These are phyloP conservation scores for Syngnathus acus DNA, from an alignment of 2,797 vertebrate genomes.

Conservation along the genomic window DNA sequence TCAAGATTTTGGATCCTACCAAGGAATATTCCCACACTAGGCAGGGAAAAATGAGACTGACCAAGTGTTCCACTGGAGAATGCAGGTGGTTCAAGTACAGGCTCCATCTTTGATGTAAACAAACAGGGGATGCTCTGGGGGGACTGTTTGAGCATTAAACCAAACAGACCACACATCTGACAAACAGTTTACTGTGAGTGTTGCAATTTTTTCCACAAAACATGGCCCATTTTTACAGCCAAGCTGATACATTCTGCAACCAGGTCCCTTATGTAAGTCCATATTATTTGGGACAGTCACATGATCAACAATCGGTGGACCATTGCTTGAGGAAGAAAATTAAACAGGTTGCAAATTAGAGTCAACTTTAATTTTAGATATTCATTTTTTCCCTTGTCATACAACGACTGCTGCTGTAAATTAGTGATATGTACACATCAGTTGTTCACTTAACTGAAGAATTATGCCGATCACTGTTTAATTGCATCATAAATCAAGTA, in stretches of 20 bases:
- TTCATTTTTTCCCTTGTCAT: too few species aligned
- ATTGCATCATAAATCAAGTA: not conserved
- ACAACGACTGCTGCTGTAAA: too few species aligned
- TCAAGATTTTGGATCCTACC: not conserved
- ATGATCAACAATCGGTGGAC: not conserved
- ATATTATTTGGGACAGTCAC: slow-evolving; percentile 19
- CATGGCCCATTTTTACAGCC: slow-evolving; percentile 41
- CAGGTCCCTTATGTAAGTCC: slow-evolving; percentile 29
- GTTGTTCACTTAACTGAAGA: not conserved
- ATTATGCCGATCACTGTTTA: not conserved
- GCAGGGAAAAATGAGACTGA: not conserved
- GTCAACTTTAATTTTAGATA: too few species aligned
- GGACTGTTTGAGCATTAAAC: slow-evolving; percentile 73
- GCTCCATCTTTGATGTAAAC: slow-evolving; percentile 55
- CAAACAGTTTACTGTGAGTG: slow-evolving; percentile 72
- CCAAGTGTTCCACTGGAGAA: slow-evolving; percentile 17
- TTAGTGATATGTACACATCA: not conserved
- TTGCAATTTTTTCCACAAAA: slow-evolving; percentile 58
- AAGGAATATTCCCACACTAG: slow-evolving; percentile 3
- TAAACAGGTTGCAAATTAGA: not conserved
- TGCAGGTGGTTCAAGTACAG: slow-evolving; percentile 44
- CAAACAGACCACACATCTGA: slow-evolving; percentile 71
- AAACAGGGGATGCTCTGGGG: slow-evolving; percentile 56
- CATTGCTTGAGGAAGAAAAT: not conserved
- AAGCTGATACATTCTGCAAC: slow-evolving; percentile 53